Conservation (phyloP, 2,888 invertebrate genomes). For the Meandrusa payeni region DNA sequence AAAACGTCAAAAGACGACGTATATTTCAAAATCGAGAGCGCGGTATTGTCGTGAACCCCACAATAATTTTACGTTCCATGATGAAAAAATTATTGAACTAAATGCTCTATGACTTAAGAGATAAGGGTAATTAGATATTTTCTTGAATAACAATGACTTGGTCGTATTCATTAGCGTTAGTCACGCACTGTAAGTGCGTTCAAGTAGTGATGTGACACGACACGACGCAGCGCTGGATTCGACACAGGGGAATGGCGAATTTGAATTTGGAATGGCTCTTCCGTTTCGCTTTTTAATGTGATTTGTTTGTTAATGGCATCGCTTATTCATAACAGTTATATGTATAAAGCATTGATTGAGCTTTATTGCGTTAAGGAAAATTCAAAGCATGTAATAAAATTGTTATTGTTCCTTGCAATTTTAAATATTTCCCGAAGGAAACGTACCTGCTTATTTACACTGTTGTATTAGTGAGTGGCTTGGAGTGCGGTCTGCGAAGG, state of each 20-base stretch:
- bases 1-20: slow-evolving; percentile 49
- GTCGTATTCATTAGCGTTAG: slow-evolving; percentile 35
- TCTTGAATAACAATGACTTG: slow-evolving; percentile 1
- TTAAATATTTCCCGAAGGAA: too few relatives aligned
- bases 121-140: slow-evolving; percentile 7
- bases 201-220: slow-evolving; percentile 44
- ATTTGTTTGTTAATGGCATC: slow-evolving; percentile 24
- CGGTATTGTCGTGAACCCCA: slow-evolving; percentile 33
- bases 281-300: slow-evolving; percentile 30
- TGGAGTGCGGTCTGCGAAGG: too few relatives aligned
- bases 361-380: too few relatives aligned
- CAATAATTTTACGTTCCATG: slow-evolving; percentile 25
- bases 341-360: slow-evolving; percentile 1
- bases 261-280: slow-evolving; percentile 37
- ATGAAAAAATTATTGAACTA: slow-evolving; percentile 5
- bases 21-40: slow-evolving; percentile 44
- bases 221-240: slow-evolving; percentile 37
- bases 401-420: too few relatives aligned
- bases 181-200: slow-evolving; percentile 55
- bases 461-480: too few relatives aligned
- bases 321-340: slow-evolving; percentile 18
- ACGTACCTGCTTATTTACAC: too few relatives aligned
- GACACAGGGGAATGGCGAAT: slow-evolving; percentile 39
- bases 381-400: too few relatives aligned
- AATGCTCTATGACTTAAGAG: neutral